Percentiles rank a stretch among this genome's conserved stretches.
These are phyloP conservation scores for Montipora cactus DNA, from an alignment of 64 coral and sea anemone genomes.

Conservation along the genomic window DNA sequence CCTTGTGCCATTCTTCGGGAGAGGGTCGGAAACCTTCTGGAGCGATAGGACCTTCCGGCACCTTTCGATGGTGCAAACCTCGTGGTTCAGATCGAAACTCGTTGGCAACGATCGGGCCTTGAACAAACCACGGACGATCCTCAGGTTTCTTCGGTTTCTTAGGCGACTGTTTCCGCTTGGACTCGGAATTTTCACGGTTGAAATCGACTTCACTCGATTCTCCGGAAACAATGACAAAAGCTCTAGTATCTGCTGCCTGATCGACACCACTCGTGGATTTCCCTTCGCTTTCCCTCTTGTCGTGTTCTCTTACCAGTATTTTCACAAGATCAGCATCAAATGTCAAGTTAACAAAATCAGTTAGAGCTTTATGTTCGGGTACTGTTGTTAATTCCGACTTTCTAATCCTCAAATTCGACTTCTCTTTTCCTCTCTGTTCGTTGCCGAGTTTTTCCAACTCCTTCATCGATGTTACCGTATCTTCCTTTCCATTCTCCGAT, in stretches of 20 bases:
- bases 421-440: not conserved
- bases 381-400: slow-evolving; percentile 2
- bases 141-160: not conserved
- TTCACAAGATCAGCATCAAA: not conserved
- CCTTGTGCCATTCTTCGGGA: not conserved
- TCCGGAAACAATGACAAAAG: slow-evolving; percentile 18
- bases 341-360: slow-evolving; percentile 1
- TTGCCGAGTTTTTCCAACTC: not conserved
- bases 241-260: not conserved
- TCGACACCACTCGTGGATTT: not conserved
- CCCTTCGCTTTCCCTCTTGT: not conserved
- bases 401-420: not conserved
- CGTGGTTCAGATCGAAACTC: not conserved
- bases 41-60: not conserved
- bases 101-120: not conserved
- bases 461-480: not conserved
- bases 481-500: not conserved
- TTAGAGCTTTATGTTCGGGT: slow-evolving; percentile 2
- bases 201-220: not conserved
- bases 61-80: not conserved
- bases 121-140: not conserved
- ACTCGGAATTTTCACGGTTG: not conserved
- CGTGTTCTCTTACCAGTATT: slow-evolving; percentile 1
- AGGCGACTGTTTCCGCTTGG: not conserved
- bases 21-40: not conserved